phyloP scores from a whole-genome alignment of 2,888 invertebrate species.

The Congeria kusceri region DNA sequence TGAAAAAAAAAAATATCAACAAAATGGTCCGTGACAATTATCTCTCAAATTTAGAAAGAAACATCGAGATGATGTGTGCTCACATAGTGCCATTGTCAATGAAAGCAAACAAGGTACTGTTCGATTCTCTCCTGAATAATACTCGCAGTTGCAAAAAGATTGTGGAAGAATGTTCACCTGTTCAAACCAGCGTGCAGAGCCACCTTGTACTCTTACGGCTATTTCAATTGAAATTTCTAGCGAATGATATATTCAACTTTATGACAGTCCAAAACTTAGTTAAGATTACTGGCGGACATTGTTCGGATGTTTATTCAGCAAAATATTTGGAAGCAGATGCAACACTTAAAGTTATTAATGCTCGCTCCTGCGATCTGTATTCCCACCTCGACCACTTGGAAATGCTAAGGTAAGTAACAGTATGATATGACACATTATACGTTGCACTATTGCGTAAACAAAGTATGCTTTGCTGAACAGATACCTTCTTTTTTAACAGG shows the following conservation, averaged over 20 bases:
- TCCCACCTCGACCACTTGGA: too few species aligned
- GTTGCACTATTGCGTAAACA: too few species aligned
- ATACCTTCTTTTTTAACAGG: background rate
- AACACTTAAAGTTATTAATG: slow-evolving; percentile 44
- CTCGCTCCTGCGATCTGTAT: too few species aligned
- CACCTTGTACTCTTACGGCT: slow-evolving; percentile 31
- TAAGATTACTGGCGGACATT: slow-evolving; percentile 40
- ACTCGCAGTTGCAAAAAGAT: slow-evolving; percentile 39
- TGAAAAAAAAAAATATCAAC: slow-evolving; percentile 14
- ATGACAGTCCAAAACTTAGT: slow-evolving; percentile 16
- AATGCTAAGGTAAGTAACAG: too few species aligned
- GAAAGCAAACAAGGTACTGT: slow-evolving; percentile 40
- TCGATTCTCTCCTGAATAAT: slow-evolving; percentile 47
- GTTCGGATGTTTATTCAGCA: slow-evolving; percentile 41
- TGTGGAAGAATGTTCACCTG: slow-evolving; percentile 38
- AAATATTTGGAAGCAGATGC: slow-evolving; percentile 26
- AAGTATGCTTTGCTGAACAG: too few species aligned
- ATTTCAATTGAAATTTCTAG: slow-evolving; percentile 39
- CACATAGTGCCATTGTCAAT: slow-evolving; percentile 55
- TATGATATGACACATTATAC: too few species aligned
- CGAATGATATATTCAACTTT: slow-evolving; percentile 17
- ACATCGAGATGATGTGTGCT: slow-evolving; percentile 44
- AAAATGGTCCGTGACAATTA: slow-evolving; percentile 15
- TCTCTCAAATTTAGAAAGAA: slow-evolving; percentile 13
- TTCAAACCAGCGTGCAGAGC: slow-evolving; percentile 27